A percentile compares a stretch with the other conserved stretches of the same genome.
Evolutionary conservation across 2,113 vertebrate genomes (phyloP).

Genomic region (Brachyistius frenatus): DNA sequence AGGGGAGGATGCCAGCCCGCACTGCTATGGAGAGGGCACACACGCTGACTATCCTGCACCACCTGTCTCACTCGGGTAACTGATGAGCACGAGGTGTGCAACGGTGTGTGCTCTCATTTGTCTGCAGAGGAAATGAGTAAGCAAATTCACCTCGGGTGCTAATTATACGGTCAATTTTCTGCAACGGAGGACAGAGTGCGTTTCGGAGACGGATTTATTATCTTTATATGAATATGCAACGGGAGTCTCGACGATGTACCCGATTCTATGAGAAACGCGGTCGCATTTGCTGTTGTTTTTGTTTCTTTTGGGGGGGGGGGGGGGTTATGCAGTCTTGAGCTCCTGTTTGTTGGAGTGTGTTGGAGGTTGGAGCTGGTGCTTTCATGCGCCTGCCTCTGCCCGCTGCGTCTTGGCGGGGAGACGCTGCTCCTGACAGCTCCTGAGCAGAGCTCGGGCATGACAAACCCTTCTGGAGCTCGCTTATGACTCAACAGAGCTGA

Average conservation of each 20-base stretch:
- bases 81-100: slow-evolving; percentile 67
- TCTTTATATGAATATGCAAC: slow-evolving; percentile 42
- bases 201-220: slow-evolving; percentile 23
- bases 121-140: slow-evolving; percentile 72
- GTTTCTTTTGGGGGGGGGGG: neutral
- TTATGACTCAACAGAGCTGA: slow-evolving; percentile 48
- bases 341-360: slow-evolving; percentile 27
- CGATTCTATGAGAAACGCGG: slow-evolving; percentile 3
- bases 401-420: slow-evolving; percentile 63
- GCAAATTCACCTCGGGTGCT: slow-evolving; percentile 65
- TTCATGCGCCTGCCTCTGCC: slow-evolving; percentile 34
- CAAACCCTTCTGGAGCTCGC: slow-evolving; percentile 59
- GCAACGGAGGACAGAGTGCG: slow-evolving; percentile 36
- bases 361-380: slow-evolving; percentile 38
- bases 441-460: slow-evolving; percentile 56
- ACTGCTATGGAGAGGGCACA: slow-evolving; percentile 55
- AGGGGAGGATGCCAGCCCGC: slow-evolving; percentile 66
- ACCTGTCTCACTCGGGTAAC: slow-evolving; percentile 70
- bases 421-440: slow-evolving; percentile 53
- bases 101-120: slow-evolving; percentile 61
- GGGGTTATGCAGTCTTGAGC: slow-evolving; percentile 10
- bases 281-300: neutral
- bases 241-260: neutral
- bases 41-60: slow-evolving; percentile 62
- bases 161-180: slow-evolving; percentile 65